These are phyloP conservation scores for Tenthredo livida DNA, from an alignment of 2,888 invertebrate species.

Conservation along the genomic window DNA sequence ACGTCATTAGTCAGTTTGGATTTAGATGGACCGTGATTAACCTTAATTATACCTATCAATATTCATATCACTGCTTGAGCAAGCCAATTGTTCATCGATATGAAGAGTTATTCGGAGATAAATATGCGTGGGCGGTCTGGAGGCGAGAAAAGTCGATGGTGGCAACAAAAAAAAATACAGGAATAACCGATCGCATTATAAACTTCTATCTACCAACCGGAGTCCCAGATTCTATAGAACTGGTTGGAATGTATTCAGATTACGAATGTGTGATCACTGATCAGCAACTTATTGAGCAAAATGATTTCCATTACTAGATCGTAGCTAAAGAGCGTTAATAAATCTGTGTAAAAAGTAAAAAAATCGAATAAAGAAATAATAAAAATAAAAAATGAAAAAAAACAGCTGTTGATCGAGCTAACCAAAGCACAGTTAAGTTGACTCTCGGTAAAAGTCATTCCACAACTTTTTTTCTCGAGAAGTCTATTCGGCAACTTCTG, in stretches of 20 bases:
- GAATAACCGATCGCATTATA: background rate
- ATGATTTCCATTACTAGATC: background rate
- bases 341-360: background rate
- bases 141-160: background rate
- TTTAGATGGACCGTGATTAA: background rate
- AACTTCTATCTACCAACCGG: background rate
- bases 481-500: background rate
- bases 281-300: background rate
- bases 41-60: constrained; percentile 21
- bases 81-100: background rate
- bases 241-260: constrained; percentile 5
- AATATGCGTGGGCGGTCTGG: background rate
- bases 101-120: background rate
- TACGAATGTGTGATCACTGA: background rate
- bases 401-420: background rate
- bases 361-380: background rate
- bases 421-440: constrained; percentile 25
- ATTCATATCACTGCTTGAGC: background rate
- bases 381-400: background rate
- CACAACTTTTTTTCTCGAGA: background rate
- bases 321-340: background rate
- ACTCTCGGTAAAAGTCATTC: constrained; percentile 7
- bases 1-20: background rate
- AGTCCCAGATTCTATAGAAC: background rate
- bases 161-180: background rate